Base-by-base conservation (phyloP, 2,888 invertebrate species). In the Tillus elongatus region DNA sequence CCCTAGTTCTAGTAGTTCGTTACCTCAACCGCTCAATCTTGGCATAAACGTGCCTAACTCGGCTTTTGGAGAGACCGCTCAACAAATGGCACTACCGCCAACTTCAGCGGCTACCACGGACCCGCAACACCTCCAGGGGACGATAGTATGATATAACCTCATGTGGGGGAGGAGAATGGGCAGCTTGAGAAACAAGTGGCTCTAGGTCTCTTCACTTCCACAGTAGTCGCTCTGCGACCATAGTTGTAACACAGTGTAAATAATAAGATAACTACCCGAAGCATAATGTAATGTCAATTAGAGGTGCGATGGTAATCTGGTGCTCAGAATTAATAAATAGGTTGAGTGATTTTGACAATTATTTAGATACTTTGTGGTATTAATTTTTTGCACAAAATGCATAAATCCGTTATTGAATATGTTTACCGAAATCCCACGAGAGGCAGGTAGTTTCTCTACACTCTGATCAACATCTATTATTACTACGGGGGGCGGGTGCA, bases 111-210 rank as follows among this genome's bases (percentile, higher is more conserved):
- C 58, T 26, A 46, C 64, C 3, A 63, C 69, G 13, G 80, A 81
- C 57, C 75, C 83, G 11, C 83, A 83, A 60, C 82, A 84, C 58
- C 69, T 87, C 44, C 88, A 88, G 67, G 89, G 89, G 51, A 90
- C 89, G 60, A 87, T 90, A 68, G 89, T 90, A 86, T 90, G 87
- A 89, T 88, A 88, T 75, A 81, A 87, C 77, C 82, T 86, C 45
- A 86, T 87, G 86, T 86, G 87, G 86, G 85, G 87, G 76, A 83
- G 85, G 68, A 78, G 86, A 72, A 73, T 82, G 67, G 79, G 83
- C 72, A 81, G 83, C 67, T 78, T 81, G 51, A 75, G 80, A 63
- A 83, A 79, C 60, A 79, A 75, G 65, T 78, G 80, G 77, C 74
- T 74, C 61, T 81, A 75, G 75, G 67, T 73, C 67, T 74, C 67